Conservation (phyloP, 2,888 invertebrate genomes). For the Phyllotreta cruciferae region DNA sequence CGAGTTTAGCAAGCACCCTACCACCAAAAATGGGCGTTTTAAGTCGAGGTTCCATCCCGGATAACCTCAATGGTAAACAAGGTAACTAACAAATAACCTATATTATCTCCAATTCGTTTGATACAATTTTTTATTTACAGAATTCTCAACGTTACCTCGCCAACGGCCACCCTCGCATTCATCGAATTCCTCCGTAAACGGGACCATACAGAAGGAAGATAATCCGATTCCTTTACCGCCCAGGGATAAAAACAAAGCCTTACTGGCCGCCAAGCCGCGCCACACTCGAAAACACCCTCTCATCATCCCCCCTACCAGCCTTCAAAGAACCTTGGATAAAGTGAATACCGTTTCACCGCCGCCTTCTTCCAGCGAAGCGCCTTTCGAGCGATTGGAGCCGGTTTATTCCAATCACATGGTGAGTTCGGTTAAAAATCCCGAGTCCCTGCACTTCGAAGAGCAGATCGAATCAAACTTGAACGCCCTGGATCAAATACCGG, state of each 20-base stretch:
- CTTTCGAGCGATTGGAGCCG: slow-evolving; percentile 48
- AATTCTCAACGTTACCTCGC: slow-evolving; percentile 43
- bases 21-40: slow-evolving; percentile 47
- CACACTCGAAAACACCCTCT: slow-evolving; percentile 84
- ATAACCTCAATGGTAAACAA: slow-evolving; percentile 47
- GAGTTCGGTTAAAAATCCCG: slow-evolving; percentile 57
- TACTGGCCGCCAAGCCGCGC: slow-evolving; percentile 71
- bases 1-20: slow-evolving; percentile 50
- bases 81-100: slow-evolving; percentile 32
- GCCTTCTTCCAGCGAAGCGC: slow-evolving; percentile 45
- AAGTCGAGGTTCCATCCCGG: slow-evolving; percentile 49
- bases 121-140: slow-evolving; percentile 16
- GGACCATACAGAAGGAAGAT: slow-evolving; percentile 49
- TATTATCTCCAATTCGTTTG: slow-evolving; percentile 5
- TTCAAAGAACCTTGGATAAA: slow-evolving; percentile 69
- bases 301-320: slow-evolving; percentile 71
- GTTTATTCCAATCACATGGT: slow-evolving; percentile 52
- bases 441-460: slow-evolving; percentile 65
- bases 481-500: slow-evolving; percentile 65
- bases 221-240: slow-evolving; percentile 84
- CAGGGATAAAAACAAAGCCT: slow-evolving; percentile 71
- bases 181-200: slow-evolving; percentile 35
- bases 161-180: slow-evolving; percentile 39
- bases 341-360: slow-evolving; percentile 61
- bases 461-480: slow-evolving; percentile 69